phyloP scores from a whole-genome alignment of 92 coral and sea anemone genomes.

The Micromussa lordhowensis region DNA sequence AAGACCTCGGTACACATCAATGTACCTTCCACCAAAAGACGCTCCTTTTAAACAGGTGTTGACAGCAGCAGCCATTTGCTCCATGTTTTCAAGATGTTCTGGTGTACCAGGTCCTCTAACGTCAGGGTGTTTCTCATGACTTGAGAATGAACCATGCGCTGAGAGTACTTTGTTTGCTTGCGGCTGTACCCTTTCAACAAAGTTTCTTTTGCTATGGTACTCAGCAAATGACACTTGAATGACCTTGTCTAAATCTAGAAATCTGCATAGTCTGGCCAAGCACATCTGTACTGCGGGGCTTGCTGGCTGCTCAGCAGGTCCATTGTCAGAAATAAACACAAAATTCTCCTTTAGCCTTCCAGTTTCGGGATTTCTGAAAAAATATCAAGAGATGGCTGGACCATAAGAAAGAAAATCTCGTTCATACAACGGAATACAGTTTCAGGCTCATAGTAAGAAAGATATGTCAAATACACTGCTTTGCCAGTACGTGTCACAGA shows the following conservation, averaged over 20 bases:
- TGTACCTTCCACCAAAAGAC: slow-evolving; percentile 43
- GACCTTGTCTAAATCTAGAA: slow-evolving; percentile 50
- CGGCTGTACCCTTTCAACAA: slow-evolving; percentile 71
- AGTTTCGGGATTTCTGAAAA: slow-evolving; percentile 60
- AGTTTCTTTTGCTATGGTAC: slow-evolving; percentile 68
- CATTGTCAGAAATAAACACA: slow-evolving; percentile 63
- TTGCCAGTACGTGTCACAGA: slow-evolving; percentile 52
- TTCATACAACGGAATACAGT: slow-evolving; percentile 53
- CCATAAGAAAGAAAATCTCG: slow-evolving; percentile 51
- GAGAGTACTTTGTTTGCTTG: slow-evolving; percentile 62
- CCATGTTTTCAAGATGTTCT: slow-evolving; percentile 23
- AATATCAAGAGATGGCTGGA: slow-evolving; percentile 59
- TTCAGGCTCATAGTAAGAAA: slow-evolving; percentile 64
- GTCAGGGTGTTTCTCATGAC: slow-evolving; percentile 41
- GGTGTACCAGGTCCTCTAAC: slow-evolving; percentile 54
- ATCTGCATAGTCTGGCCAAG: slow-evolving; percentile 37
- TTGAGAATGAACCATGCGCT: slow-evolving; percentile 63
- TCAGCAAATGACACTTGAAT: slow-evolving; percentile 63
- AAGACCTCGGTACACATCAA: slow-evolving; percentile 56
- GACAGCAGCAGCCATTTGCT: too few relatives aligned
- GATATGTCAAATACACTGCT: slow-evolving; percentile 52
- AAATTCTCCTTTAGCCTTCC: slow-evolving; percentile 49
- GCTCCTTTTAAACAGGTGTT: slow-evolving; percentile 38
- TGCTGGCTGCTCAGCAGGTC: slow-evolving; percentile 61
- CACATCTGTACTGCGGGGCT: slow-evolving; percentile 64